Evolutionary conservation across 1,140 invertebrate genomes (phyloP), one percentile per base, ranked within the genome.

Genomic region (Anthonomus grandis): DNA sequence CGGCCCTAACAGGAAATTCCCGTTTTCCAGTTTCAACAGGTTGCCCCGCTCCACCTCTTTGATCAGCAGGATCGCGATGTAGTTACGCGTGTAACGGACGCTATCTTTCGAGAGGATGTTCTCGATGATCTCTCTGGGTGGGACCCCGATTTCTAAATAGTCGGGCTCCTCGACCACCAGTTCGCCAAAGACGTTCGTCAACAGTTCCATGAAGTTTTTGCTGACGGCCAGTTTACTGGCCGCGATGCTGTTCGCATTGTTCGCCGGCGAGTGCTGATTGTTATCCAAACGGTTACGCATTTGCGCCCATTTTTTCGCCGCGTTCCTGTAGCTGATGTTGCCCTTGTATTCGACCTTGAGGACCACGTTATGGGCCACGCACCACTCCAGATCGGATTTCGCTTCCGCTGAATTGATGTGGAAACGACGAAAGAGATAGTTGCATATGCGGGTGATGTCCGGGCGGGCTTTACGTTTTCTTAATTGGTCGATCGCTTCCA

Each of bases 281-380:
- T n/a, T n/a, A 67, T 68, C 57, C 73, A 78, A 63, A 75, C 79
- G 58, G 59, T 79, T 79, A 18, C 77, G 70, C 51, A 78, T 76
- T 5, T 78, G 65, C 22, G 68, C 64, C 59, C 79, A 79, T 79
- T 83, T 86, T 74, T 86, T 86, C n/a, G 82, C 82, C 6, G 88
- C 87, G 75, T 90, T 91, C 61, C 90, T 77, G 65, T 91, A 92
- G 73, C 87, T 90, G 39, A 84, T 86, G 73, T 83, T 88, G 60
- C 89, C 88, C 75, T 93, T 92, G 73, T 91, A 92, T 65, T 91
- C 87, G 4, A 92, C 90, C 79, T 89, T 89, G 49, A 89, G 82
- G 10, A 93, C 86, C 58, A 84, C 82, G 69, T 86, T 85, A 36
- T 81, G 81, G 64, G 89, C 86, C 2, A 91, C 83, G 61, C 90